These are phyloP conservation scores for Oreochromis spilurus DNA, from an alignment of 2,113 vertebrate genomes.

Conservation along the genomic window DNA sequence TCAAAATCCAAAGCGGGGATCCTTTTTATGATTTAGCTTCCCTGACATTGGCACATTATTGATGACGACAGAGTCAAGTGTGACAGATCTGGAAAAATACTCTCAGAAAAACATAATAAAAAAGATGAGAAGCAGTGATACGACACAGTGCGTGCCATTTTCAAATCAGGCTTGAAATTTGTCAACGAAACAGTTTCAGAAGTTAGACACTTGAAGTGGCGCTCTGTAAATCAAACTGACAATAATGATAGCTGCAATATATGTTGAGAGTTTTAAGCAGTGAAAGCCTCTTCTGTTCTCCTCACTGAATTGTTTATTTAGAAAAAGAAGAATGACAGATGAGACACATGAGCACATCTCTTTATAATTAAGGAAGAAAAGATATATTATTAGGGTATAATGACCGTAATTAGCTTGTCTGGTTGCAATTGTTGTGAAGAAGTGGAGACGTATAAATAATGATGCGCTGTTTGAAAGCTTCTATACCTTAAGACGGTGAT, in stretches of 20 bases:
- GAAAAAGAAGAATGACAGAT: neutral
- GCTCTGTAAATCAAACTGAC: conserved; percentile 22
- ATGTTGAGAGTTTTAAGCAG: neutral
- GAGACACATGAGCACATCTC: neutral
- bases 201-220: neutral
- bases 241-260: neutral
- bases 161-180: neutral
- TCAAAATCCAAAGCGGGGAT: neutral
- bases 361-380: neutral
- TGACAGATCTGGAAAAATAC: neutral
- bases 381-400: neutral
- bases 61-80: neutral
- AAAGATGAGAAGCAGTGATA: conserved; percentile 28
- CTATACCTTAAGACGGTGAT: neutral
- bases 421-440: neutral
- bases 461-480: neutral
- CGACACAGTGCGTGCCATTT: neutral
- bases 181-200: conserved; percentile 12
- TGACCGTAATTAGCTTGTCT: neutral
- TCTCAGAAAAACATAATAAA: neutral
- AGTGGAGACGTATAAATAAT: neutral
- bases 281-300: neutral
- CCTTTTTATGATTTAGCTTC: conserved; percentile 22
- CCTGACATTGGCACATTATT: conserved; percentile 1
- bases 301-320: conserved; percentile 11